Evolutionary conservation across 2,113 vertebrate genomes (phyloP).

Genomic region (Indicator indicator): DNA sequence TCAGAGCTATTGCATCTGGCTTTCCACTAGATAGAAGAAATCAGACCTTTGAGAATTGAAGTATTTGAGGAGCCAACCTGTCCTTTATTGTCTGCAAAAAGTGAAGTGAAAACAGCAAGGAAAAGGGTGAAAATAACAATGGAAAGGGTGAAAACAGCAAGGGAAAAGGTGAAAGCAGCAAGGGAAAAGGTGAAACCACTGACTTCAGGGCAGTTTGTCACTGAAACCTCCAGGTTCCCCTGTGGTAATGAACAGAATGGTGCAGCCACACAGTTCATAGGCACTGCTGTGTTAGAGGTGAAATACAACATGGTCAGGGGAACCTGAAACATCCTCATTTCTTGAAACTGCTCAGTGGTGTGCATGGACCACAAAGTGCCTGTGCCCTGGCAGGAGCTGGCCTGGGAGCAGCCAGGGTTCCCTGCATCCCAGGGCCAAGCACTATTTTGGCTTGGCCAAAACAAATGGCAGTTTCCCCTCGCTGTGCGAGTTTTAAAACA

Average conservation of each 20-base stretch:
- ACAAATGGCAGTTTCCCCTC: conserved; percentile 59
- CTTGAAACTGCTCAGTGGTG: fast-evolving
- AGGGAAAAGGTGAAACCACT: neutral
- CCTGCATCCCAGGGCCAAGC: neutral
- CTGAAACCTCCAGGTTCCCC: neutral
- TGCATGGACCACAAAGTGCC: neutral
- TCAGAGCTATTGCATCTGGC: neutral
- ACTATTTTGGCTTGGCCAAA: conserved; percentile 32
- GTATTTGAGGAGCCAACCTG: neutral
- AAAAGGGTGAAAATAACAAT: neutral
- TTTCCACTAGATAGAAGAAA: neutral
- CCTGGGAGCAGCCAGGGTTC: neutral
- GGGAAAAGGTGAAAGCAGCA: no score
- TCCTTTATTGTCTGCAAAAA: neutral
- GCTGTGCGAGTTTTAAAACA: conserved; percentile 41
- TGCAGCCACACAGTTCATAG: fast-evolving
- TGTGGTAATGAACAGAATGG: neutral
- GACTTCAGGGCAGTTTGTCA: neutral
- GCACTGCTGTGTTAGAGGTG: neutral
- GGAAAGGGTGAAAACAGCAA: no score
- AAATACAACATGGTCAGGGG: neutral
- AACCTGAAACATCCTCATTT: neutral
- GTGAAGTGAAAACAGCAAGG: neutral
- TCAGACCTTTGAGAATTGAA: neutral
- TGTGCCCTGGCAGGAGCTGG: neutral